phyloP scores from a whole-genome alignment of 2,888 invertebrate species.

The Cerceris rybyensis region DNA sequence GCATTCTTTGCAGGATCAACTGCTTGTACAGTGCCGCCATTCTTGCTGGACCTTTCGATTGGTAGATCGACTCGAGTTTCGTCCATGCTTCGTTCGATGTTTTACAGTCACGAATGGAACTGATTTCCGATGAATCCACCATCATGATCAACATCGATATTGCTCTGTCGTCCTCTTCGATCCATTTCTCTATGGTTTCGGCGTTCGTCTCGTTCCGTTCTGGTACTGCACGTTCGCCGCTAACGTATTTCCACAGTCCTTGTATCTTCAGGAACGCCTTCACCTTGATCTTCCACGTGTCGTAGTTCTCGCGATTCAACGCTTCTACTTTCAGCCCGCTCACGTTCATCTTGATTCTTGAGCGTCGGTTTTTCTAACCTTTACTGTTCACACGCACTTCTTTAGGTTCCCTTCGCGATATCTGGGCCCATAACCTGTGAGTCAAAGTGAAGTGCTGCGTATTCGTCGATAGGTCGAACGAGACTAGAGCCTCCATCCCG shows the following conservation, averaged over 20 bases:
- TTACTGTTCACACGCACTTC: too few relatives aligned
- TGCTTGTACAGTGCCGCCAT: constrained; percentile 7
- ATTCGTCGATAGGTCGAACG: too few relatives aligned
- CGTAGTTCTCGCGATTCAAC: constrained; percentile 8
- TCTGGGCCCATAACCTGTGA: too few relatives aligned
- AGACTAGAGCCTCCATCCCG: too few relatives aligned
- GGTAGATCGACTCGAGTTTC: constrained; percentile 16
- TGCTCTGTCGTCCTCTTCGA: constrained; percentile 9
- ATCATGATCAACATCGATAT: constrained; percentile 78
- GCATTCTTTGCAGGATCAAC: background rate
- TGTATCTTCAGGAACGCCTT: constrained; percentile 19
- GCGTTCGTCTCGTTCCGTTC: background rate
- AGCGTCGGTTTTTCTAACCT: too few relatives aligned
- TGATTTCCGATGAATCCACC: constrained; percentile 85
- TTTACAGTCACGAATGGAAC: constrained; percentile 12
- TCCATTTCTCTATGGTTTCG: background rate
- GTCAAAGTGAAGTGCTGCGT: too few relatives aligned
- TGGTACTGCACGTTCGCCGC: background rate
- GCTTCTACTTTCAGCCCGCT: background rate
- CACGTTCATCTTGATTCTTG: too few relatives aligned
- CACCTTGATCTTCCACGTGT: constrained; percentile 5
- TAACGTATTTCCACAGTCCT: constrained; percentile 2
- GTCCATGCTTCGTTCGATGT: constrained; percentile 21
- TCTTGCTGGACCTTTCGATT: constrained; percentile 18
- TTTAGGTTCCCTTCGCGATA: too few relatives aligned